These are phyloP conservation scores for Stramonita haemastoma DNA, from an alignment of 2,888 invertebrate genomes.

Conservation along the genomic window DNA sequence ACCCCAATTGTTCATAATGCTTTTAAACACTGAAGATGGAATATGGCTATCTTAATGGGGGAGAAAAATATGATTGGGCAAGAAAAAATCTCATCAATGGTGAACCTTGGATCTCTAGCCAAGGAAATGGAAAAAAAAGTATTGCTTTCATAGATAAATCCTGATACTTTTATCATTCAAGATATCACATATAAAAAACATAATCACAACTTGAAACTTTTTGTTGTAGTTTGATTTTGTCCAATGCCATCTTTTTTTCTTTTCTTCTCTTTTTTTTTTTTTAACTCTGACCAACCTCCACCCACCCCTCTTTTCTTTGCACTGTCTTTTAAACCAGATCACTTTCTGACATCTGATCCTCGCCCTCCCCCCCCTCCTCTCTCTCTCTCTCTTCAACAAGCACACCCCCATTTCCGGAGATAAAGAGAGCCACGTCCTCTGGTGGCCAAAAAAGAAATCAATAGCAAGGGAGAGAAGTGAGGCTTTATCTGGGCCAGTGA, in stretches of 20 bases:
- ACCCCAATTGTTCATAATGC: too few relatives aligned
- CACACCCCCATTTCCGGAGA: constrained; percentile 22
- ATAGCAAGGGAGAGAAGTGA: constrained; percentile 14
- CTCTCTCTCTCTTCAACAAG: background rate
- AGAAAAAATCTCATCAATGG: too few relatives aligned
- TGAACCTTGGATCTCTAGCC: too few relatives aligned
- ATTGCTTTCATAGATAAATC: too few relatives aligned
- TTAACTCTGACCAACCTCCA: background rate
- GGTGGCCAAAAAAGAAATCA: background rate
- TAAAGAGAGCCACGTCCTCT: constrained; percentile 26
- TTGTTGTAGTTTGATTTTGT: background rate
- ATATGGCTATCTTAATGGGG: too few relatives aligned
- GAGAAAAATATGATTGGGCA: too few relatives aligned
- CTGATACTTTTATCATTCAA: too few relatives aligned
- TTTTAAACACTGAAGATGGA: too few relatives aligned
- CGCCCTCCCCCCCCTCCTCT: background rate
- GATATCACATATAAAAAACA: too few relatives aligned
- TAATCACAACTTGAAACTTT: too few relatives aligned
- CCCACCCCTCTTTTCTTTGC: background rate
- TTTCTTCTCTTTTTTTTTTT: background rate
- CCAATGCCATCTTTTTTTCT: background rate
- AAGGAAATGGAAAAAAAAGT: too few relatives aligned
- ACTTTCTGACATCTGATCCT: constrained; percentile 33
- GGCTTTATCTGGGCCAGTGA: constrained; percentile 35
- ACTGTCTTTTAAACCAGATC: constrained; percentile 22